Percentiles rank a stretch among this genome's conserved stretches.
Evolutionary conservation across 2,113 vertebrate genomes (phyloP).

Genomic region (Perca flavescens): DNA sequence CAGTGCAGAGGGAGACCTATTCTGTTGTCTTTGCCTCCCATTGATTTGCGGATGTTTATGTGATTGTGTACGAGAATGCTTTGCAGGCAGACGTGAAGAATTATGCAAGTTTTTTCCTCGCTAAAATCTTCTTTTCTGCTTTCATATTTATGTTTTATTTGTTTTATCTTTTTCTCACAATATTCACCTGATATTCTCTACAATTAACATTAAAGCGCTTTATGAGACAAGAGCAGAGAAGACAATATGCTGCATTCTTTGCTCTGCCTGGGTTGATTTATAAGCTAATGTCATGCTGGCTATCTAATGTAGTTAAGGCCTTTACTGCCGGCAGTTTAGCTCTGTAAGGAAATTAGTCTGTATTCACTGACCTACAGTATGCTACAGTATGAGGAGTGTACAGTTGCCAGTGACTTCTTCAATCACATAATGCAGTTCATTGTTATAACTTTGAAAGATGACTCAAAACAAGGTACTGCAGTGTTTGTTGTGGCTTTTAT

Average conservation of each 20-base stretch:
- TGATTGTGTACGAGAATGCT: constrained; percentile 14
- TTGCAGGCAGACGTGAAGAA: constrained; percentile 12
- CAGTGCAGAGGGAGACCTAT: constrained; percentile 32
- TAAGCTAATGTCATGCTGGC: constrained; percentile 50
- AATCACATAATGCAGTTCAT: neutral
- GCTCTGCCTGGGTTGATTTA: constrained; percentile 40
- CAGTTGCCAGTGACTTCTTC: neutral
- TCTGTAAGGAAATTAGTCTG: constrained; percentile 28
- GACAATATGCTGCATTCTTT: constrained; percentile 25
- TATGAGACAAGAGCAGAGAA: neutral
- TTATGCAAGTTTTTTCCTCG: constrained; percentile 3
- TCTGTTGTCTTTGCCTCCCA: constrained; percentile 10
- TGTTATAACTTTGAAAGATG: neutral
- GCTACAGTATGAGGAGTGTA: neutral
- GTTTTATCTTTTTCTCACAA: neutral
- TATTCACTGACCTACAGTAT: constrained; percentile 22
- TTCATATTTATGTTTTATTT: constrained; percentile 20
- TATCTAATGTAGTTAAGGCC: constrained; percentile 59
- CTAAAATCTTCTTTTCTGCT: constrained; percentile 30
- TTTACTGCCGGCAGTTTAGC: constrained; percentile 41
- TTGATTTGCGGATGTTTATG: constrained; percentile 22
- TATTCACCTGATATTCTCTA: neutral
- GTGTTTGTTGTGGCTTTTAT: neutral
- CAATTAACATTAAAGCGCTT: neutral
- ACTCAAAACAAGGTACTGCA: constrained; percentile 3